These are phyloP conservation scores for Catamblyrhynchus diadema DNA, from an alignment of 2,797 vertebrate species.

Conservation along the genomic window DNA sequence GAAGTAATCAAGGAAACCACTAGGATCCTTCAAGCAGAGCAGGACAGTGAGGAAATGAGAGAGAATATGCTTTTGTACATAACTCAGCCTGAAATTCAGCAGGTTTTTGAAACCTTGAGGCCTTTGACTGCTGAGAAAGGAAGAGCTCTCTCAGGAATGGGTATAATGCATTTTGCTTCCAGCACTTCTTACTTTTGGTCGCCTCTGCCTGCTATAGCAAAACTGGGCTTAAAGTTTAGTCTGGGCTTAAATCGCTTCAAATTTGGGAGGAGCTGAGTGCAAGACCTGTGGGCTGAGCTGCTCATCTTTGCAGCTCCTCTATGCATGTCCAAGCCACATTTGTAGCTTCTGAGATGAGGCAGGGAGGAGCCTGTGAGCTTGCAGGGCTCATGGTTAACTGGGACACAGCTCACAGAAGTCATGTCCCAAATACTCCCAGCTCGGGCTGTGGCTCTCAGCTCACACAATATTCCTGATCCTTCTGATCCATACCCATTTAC, in stretches of 20 bases:
- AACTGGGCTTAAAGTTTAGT: background rate
- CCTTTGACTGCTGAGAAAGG: background rate
- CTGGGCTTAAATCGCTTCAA: background rate
- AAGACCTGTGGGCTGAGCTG: background rate
- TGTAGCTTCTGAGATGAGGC: background rate
- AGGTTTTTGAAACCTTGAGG: background rate
- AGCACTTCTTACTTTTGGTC: background rate
- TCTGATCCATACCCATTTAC: background rate
- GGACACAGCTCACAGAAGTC: background rate
- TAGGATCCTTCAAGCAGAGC: background rate
- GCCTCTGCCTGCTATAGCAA: background rate
- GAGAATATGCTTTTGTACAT: background rate
- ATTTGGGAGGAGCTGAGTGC: background rate
- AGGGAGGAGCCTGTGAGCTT: background rate
- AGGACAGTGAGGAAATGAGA: background rate
- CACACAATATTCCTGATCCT: background rate
- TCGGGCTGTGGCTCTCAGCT: background rate
- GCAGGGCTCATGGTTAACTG: background rate
- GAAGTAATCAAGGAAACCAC: slow-evolving; percentile 24
- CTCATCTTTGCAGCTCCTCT: background rate
- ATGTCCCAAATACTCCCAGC: background rate
- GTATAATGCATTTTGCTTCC: background rate
- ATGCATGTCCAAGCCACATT: accelerated
- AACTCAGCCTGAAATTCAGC: background rate
- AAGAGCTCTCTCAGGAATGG: background rate